Base-by-base conservation (phyloP, 2,113 vertebrate species). In the Oreochromis tanganicae region DNA sequence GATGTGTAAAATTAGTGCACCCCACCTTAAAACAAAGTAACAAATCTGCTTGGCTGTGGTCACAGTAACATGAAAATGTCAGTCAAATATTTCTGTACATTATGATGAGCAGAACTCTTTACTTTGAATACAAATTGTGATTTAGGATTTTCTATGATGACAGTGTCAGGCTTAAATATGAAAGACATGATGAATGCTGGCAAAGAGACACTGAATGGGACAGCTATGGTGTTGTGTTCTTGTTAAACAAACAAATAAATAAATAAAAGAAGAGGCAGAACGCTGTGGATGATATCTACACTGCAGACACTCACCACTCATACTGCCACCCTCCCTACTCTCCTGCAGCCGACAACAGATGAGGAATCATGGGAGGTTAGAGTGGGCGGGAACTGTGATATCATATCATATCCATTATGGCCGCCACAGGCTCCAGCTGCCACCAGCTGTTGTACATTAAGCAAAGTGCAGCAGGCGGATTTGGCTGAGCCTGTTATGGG, bases 381-480 rank as follows among this genome's bases (percentile, higher is more conserved):
- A 54, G 55, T 87, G 82, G 92, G 90, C 32, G 82, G 92, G 86
- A 92, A 50, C 27, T 83, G 82, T 6, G 14, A 79, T 36, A 52
- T 91, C 84, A 91, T 89, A 86, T 94, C 88, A 91, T 85, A 89
- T 87, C 87, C 87, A 91, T 93, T 91, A 94, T 93, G 95, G 94
- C 91, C 19, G 68, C 90, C 88, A 85, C 81, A 50, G 88, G 83
- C 48, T 84, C 73, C 90, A 93, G 93, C 93, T 91, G 90, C 92
- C 88, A 92, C 94, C 95, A 96, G 95, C 93, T 96, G 95, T 94
- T 95, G 90, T 86, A 90, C 93, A 96, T 96, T 96, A 95, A 95
- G 92, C 94, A 96, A 94, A 95, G 95, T 96, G 95, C 93, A 94
- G 93, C 88, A 85, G 94, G 88, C 81, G 71, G 95, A 95, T 96